Conservation (phyloP, 2,113 vertebrate species). For the Aptenodytes patagonicus region DNA sequence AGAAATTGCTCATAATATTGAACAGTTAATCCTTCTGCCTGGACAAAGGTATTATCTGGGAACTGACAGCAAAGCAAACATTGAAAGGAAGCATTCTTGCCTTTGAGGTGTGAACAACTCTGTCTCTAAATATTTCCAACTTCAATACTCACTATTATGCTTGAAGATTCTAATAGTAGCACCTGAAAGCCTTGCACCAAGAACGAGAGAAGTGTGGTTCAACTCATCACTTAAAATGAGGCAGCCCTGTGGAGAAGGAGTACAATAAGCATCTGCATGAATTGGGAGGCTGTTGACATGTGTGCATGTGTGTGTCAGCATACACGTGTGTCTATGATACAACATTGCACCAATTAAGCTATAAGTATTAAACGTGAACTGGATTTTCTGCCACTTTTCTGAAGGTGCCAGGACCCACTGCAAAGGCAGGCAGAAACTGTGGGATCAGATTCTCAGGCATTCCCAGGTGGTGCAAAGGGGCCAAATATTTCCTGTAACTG, state of each 20-base stretch:
- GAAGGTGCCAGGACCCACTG: not conserved
- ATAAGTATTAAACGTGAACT: not conserved
- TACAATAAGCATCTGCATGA: not conserved
- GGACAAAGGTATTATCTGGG: not conserved
- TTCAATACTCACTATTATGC: slow-evolving; percentile 91
- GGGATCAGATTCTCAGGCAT: not conserved
- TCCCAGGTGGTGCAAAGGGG: not conserved
- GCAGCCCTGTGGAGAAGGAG: slow-evolving; percentile 81
- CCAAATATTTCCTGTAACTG: not conserved
- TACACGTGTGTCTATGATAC: rapidly evolving
- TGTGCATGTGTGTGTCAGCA: not conserved
- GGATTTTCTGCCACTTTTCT: not conserved
- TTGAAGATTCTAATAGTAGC: slow-evolving; percentile 91
- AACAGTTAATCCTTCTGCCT: not conserved
- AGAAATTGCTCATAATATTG: not conserved
- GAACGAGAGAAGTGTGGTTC: slow-evolving; percentile 90
- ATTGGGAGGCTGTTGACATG: not conserved
- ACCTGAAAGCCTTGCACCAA: slow-evolving; percentile 89
- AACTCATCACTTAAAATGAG: slow-evolving; percentile 95
- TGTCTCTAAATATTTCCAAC: not conserved
- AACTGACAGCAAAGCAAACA: not conserved
- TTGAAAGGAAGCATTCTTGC: not conserved
- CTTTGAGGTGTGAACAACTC: not conserved
- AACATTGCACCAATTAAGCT: not conserved
- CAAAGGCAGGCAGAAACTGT: not conserved